Percentiles rank a stretch among this genome's conserved stretches.
These are phyloP conservation scores for Grallaria varia DNA, from an alignment of 2,113 vertebrate genomes.

Conservation along the genomic window DNA sequence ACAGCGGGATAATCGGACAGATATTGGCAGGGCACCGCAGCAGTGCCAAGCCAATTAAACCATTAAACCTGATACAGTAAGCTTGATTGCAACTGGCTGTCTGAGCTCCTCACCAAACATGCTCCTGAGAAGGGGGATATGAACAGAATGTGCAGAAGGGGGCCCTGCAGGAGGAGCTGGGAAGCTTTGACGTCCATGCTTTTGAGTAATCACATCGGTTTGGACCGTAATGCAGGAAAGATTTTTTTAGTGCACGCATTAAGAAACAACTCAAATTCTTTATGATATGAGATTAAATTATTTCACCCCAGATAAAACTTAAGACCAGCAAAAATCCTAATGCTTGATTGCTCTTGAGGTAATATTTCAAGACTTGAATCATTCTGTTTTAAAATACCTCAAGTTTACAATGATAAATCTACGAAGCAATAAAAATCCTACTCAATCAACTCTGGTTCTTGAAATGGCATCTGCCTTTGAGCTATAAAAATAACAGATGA, in stretches of 20 bases:
- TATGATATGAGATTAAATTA: conserved; percentile 67
- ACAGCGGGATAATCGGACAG: background rate
- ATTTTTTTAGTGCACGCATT: conserved; percentile 48
- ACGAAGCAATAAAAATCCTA: conserved; percentile 74
- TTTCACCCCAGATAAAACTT: conserved; percentile 66
- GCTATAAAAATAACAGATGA: conserved; percentile 87
- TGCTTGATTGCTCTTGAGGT: conserved; percentile 73
- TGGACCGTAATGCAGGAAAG: conserved; percentile 54
- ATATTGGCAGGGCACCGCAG: background rate
- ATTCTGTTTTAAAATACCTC: conserved; percentile 78
- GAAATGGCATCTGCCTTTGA: conserved; percentile 83
- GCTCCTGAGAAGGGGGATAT: background rate
- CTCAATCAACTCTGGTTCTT: conserved; percentile 79
- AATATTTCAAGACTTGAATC: conserved; percentile 74
- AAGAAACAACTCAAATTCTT: conserved; percentile 60
- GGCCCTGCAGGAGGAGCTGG: conserved; percentile 58
- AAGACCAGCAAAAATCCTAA: conserved; percentile 63
- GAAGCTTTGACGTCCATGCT: conserved; percentile 59
- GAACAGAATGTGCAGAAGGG: conserved; percentile 37
- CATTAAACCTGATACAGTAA: conserved; percentile 5
- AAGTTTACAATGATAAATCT: conserved; percentile 77
- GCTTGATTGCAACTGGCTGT: conserved; percentile 1
- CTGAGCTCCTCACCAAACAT: conserved; percentile 18
- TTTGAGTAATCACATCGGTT: conserved; percentile 62
- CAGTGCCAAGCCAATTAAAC: conserved; percentile 26